Percentiles rank a stretch among this genome's conserved stretches.
These are phyloP conservation scores for Spondyliosoma cantharus DNA, from an alignment of 2,797 vertebrate species.

Conservation along the genomic window DNA sequence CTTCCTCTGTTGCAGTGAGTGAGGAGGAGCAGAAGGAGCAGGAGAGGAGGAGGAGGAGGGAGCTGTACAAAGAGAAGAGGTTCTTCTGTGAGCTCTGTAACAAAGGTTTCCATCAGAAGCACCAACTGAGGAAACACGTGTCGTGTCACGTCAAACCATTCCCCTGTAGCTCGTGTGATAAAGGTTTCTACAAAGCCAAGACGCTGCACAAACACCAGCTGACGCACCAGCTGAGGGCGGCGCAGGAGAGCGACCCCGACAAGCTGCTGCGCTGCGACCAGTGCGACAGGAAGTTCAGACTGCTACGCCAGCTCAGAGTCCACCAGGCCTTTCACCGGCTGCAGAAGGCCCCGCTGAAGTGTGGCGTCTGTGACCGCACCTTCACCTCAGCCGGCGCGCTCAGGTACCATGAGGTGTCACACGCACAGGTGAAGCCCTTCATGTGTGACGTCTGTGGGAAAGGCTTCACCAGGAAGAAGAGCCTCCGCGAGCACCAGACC, in stretches of 20 bases:
- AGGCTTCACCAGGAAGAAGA: slow-evolving; percentile 72
- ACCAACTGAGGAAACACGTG: slow-evolving; percentile 75
- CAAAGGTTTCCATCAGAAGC: slow-evolving; percentile 75
- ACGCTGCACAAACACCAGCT: slow-evolving; percentile 66
- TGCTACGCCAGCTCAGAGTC: slow-evolving; percentile 60
- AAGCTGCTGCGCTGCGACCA: slow-evolving; percentile 68
- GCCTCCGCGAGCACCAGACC: slow-evolving; percentile 71
- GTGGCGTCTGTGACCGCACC: slow-evolving; percentile 62
- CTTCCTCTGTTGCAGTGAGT: slow-evolving; percentile 22
- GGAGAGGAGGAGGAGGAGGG: slow-evolving; percentile 64
- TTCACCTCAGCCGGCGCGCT: slow-evolving; percentile 64
- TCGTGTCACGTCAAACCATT: slow-evolving; percentile 69
- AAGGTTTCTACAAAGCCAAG: slow-evolving; percentile 72
- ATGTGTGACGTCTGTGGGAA: slow-evolving; percentile 73
- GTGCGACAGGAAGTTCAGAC: slow-evolving; percentile 66
- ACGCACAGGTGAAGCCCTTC: slow-evolving; percentile 69
- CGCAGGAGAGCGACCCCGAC: slow-evolving; percentile 67
- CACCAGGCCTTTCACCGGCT: slow-evolving; percentile 67
- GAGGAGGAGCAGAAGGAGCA: slow-evolving; percentile 66
- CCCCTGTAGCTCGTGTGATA: slow-evolving; percentile 74
- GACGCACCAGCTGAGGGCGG: slow-evolving; percentile 64
- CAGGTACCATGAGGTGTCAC: slow-evolving; percentile 68
- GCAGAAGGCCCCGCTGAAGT: slow-evolving; percentile 53
- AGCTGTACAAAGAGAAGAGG: slow-evolving; percentile 75
- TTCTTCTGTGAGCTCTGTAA: slow-evolving; percentile 77